Conservation (phyloP, 2,113 vertebrate species). For the Elephas maximus region DNA sequence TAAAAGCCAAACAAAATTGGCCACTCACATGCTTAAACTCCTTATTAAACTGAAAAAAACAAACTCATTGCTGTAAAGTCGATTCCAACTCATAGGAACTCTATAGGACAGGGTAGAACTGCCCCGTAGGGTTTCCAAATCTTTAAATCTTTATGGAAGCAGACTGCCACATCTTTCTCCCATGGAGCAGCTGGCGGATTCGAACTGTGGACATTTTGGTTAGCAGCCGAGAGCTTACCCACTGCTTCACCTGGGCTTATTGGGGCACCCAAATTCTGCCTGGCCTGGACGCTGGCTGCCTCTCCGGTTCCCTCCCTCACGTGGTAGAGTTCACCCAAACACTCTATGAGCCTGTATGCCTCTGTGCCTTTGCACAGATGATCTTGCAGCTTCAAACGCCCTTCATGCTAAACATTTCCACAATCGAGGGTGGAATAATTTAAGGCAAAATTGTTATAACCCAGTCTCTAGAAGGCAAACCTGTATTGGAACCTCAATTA, state of each 20-base stretch:
- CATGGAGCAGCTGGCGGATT: background rate
- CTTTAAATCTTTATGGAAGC: too few relatives aligned
- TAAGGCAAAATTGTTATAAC: background rate
- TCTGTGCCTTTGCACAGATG: background rate
- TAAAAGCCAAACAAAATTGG: background rate
- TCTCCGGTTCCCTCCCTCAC: background rate
- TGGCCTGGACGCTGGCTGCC: background rate
- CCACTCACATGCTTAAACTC: background rate
- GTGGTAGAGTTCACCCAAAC: fast-evolving
- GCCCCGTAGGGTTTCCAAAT: too few relatives aligned
- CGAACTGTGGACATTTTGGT: background rate
- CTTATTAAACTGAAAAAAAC: background rate
- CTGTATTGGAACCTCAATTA: background rate
- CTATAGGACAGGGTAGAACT: too few relatives aligned
- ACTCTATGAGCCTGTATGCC: background rate
- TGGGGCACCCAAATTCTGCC: background rate
- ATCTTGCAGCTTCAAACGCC: background rate
- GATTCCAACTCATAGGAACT: too few relatives aligned
- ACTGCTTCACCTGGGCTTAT: background rate
- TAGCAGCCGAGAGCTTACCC: background rate
- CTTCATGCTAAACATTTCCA: background rate
- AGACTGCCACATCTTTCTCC: too few relatives aligned
- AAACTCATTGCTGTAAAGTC: too few relatives aligned
- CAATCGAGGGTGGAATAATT: background rate
- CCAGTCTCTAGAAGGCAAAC: background rate